Evolutionary conservation across 2,888 invertebrate species (phyloP).

Genomic region (Xestobium rufovillosum): DNA sequence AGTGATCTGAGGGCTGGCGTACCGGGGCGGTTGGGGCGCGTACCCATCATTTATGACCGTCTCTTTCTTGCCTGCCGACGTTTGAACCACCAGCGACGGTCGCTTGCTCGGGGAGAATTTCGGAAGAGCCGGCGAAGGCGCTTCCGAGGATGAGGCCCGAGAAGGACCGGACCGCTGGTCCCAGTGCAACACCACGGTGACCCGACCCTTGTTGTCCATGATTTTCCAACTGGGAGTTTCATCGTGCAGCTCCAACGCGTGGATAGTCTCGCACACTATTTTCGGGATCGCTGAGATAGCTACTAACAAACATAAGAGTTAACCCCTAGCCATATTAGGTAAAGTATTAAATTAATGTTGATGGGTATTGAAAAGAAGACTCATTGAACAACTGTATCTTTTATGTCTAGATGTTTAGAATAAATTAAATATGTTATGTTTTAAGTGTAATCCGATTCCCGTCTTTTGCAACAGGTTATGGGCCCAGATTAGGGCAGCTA

Average conservation of each 20-base stretch:
- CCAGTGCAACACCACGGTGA: conserved; percentile 95
- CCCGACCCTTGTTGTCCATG: conserved; percentile 96
- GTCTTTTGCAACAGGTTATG: too few relatives aligned
- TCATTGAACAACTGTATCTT: too few relatives aligned
- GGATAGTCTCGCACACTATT: conserved; percentile 95
- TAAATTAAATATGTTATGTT: too few relatives aligned
- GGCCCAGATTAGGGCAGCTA: too few relatives aligned
- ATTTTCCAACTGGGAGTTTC: conserved; percentile 97
- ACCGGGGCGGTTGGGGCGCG: conserved; percentile 38
- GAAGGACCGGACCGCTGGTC: conserved; percentile 72
- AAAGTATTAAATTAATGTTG: too few relatives aligned
- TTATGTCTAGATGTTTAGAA: too few relatives aligned
- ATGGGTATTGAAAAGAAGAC: too few relatives aligned
- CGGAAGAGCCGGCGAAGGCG: conserved; percentile 43
- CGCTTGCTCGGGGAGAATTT: conserved; percentile 54
- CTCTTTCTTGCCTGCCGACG: conserved; percentile 49
- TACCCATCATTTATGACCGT: conserved; percentile 56
- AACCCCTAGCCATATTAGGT: too few relatives aligned
- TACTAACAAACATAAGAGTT: conserved; percentile 43
- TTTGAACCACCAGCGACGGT: conserved; percentile 68
- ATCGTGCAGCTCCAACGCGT: conserved; percentile 91
- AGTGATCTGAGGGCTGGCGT: conserved; percentile 77
- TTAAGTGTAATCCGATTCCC: too few relatives aligned
- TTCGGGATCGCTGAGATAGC: conserved; percentile 93
- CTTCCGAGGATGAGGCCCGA: conserved; percentile 46